phyloP scores from a whole-genome alignment of 1,140 invertebrate genomes.

The Teleogryllus occipitalis region DNA sequence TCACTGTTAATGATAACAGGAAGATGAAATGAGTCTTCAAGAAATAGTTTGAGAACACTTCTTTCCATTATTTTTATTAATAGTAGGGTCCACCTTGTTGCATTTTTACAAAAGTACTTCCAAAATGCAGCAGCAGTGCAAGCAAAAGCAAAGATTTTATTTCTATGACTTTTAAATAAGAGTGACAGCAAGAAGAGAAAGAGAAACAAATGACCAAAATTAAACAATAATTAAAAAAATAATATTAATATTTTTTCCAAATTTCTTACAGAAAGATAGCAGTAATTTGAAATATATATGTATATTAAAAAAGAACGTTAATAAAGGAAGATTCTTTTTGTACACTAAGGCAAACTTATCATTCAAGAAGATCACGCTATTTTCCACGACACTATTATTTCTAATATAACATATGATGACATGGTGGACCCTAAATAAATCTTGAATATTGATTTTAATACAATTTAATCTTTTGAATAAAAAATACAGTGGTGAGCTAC shows the following conservation, averaged over 20 bases:
- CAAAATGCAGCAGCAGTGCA: not conserved
- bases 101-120: not conserved
- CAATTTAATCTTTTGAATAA: not conserved
- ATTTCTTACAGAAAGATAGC: not conserved
- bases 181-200: not conserved
- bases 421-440: not conserved
- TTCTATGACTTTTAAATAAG: not conserved
- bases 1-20: not conserved
- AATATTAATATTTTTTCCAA: not conserved
- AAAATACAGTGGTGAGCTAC: constrained; percentile 14
- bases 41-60: not conserved
- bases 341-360: not conserved
- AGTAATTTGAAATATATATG: not conserved
- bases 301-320: not conserved
- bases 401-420: not conserved
- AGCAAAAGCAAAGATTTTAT: not conserved
- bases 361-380: not conserved
- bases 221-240: not conserved
- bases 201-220: not conserved
- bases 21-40: not conserved
- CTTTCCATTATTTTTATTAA: not conserved
- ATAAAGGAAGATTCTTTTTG: not conserved
- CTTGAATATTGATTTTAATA: not conserved
- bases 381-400: not conserved
- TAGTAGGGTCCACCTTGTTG: not conserved